Evolutionary conservation across 2,888 invertebrate genomes (phyloP).

Genomic region (Dasysyrphus tricinctus): DNA sequence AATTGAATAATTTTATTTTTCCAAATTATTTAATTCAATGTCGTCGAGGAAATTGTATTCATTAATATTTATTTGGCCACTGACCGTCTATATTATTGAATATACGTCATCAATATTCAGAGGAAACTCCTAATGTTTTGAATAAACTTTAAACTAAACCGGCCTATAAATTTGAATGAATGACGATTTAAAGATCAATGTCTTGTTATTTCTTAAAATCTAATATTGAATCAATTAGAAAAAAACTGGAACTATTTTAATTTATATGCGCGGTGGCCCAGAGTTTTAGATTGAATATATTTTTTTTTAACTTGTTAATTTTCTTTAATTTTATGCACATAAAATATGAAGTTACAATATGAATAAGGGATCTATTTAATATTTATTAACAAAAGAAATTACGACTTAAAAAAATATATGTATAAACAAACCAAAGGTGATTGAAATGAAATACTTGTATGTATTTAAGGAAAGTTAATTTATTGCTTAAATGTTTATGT

Average conservation of each 20-base stretch:
- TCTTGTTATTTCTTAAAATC: not conserved
- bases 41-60: constrained; percentile 11
- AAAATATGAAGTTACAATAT: no score
- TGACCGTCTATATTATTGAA: not conserved
- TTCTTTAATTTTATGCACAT: no score
- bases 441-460: no score
- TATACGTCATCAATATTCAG: constrained; percentile 21
- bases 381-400: no score
- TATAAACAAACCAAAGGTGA: no score
- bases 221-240: constrained; percentile 1
- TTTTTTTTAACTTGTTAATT: no score
- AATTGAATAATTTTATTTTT: not conserved
- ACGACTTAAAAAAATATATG: no score
- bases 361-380: no score
- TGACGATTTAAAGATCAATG: not conserved
- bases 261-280: no score
- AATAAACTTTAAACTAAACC: not conserved
- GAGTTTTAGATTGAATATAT: no score
- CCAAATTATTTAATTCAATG: constrained; percentile 13
- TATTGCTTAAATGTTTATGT: no score
- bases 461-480: no score
- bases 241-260: not conserved
- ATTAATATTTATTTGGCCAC: constrained; percentile 11
- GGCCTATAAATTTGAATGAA: not conserved
- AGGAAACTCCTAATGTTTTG: constrained; percentile 5